These are phyloP conservation scores for Channa striata DNA, from an alignment of 2,797 vertebrate genomes.

Conservation along the genomic window DNA sequence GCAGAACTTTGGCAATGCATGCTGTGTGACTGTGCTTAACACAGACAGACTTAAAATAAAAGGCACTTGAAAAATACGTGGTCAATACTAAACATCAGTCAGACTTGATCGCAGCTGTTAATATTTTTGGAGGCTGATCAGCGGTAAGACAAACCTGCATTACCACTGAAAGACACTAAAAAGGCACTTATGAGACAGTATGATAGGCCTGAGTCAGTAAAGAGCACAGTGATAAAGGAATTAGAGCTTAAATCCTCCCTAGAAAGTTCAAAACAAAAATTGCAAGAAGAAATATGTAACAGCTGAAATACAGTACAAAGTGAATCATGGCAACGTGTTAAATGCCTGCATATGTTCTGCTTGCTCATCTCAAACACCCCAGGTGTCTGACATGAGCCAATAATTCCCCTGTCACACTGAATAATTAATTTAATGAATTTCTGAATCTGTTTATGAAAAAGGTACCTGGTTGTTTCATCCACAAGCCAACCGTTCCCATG, in stretches of 20 bases:
- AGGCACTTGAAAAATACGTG: slow-evolving; percentile 67
- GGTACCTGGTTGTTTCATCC: slow-evolving; percentile 21
- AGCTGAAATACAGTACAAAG: slow-evolving; percentile 29
- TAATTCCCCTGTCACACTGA: slow-evolving; percentile 15
- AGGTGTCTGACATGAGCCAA: slow-evolving; percentile 31
- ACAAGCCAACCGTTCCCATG: slow-evolving; percentile 57
- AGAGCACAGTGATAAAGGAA: slow-evolving; percentile 27
- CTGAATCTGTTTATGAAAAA: slow-evolving; percentile 16
- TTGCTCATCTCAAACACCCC: slow-evolving; percentile 32
- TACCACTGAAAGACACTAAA: slow-evolving; percentile 33
- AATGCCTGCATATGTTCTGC: slow-evolving; percentile 45
- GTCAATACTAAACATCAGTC: slow-evolving; percentile 40
- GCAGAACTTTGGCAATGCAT: slow-evolving; percentile 59
- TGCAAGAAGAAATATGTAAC: slow-evolving; percentile 16
- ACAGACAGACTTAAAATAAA: slow-evolving; percentile 54
- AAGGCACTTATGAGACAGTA: slow-evolving; percentile 55
- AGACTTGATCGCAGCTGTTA: slow-evolving; percentile 19
- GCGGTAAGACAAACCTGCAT: slow-evolving; percentile 33
- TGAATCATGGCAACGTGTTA: slow-evolving; percentile 35
- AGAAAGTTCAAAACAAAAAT: slow-evolving; percentile 16
- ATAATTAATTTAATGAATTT: slow-evolving; percentile 49
- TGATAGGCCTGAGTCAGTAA: slow-evolving; percentile 13
- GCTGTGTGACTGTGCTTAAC: slow-evolving; percentile 53
- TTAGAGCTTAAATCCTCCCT: slow-evolving; percentile 9
- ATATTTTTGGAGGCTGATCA: slow-evolving; percentile 35